Base-by-base conservation (phyloP, 2,797 vertebrate species). In the Hapalemur alaotrensis region DNA sequence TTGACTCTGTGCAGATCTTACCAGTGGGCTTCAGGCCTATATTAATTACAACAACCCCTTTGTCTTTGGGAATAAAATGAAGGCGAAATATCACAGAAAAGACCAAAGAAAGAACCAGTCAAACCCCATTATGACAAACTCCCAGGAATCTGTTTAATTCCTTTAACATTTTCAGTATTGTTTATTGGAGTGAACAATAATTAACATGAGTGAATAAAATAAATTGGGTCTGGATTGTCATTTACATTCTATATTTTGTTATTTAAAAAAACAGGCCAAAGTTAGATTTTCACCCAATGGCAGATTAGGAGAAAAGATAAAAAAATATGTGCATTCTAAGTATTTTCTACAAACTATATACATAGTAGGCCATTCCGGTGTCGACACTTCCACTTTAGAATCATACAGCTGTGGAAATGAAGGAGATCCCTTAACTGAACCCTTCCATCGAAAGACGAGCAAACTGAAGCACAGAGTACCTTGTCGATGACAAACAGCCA, bases 51-150 rank as follows among this genome's bases (percentile, higher is more conserved):
- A 72, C 7, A 50, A 54, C 15, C 12, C 8, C 48, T 91, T 80
- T 89, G 32, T 84, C 92, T 87, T 59, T 73, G 85, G n/a, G 32
- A 76, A n/a, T 59, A 90, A 92, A 96, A 89, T 48, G n/a, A 38
- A 96, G n/a, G 72, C 78, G 32, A 95, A 96, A 59, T 69, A 48
- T 30, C 50, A 86, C 48, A 50, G 28, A 46, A 70, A 95, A 63
- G 52, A 70, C 35, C 48, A 86, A 75, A 85, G 13, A 69, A 80
- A 72, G 32, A 75, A 88, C 28, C 17, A 57, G 46, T 79, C 84
- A 61, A 43, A 95, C 79, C 4, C 13, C 38, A 59, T 85, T 72
- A 65, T 67, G 52, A 69, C 5, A 73, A 94, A 38, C 9, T 91
- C 50, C 18, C 7, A 41, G 65, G 22, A 43, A 75, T 57, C n/a